Evolutionary conservation across 1,140 invertebrate species (phyloP), one percentile per base, ranked within the genome.

Genomic region (Lethrus apterus): DNA sequence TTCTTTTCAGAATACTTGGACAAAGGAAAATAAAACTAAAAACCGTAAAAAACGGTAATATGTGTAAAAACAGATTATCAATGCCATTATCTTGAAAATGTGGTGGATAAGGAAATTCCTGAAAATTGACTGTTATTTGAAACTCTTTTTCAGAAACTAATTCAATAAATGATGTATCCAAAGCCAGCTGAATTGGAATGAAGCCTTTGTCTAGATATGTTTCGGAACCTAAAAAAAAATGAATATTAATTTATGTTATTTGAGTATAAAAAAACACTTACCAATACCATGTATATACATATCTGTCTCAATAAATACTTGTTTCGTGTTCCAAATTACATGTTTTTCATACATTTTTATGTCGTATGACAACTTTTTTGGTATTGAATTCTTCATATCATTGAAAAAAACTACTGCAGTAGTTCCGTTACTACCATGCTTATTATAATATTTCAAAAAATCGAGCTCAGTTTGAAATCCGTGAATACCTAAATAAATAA

Each of bases 11-110:
- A 8, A 64, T 52, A 9, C 54, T 51, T 18, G 63, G 63, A 50
- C 58, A 65, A 9, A 65, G 43, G 36, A 63, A 63, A 9, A 64
- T 54, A 38, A 65, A 65, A 44, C 59, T 60, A 30, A 67, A 56
- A 13, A 64, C 38, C 2, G 62, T 66, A 20, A 60, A 48, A 7
- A 62, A 23, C 8, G 65, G 62, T 42, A 67, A 40, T 19, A 56
- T 49, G 18, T 42, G 29, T 17, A 53, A 48, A 43, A 65, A 62
- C 2, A 65, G 31, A 14, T 50, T 40, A 2, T 38, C 50, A 2
- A 63, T 29, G 9, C 51, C 55, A 10, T 45, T 46, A 46, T 61
- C 60, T 18, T 51, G 47, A 36, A 55, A 56, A 51, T 66, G 48
- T n/a, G 57, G 60, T 34, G 62, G 63, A 48, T 59, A 64, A 17